Evolutionary conservation across 23 tunicate genomes (phyloP).

Genomic region (Corella eumyota): DNA sequence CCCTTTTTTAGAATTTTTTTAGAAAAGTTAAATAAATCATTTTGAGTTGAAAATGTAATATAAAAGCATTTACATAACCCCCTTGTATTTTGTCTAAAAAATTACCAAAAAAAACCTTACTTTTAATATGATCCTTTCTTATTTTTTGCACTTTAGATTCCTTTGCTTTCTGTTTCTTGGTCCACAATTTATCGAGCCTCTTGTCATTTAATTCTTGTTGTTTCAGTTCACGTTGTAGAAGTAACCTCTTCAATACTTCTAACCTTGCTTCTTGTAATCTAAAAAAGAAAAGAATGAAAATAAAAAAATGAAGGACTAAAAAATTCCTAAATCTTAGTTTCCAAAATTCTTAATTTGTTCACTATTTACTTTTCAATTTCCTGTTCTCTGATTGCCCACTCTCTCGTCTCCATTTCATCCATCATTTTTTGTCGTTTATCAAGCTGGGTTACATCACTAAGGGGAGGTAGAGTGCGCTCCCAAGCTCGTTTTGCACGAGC

Average conservation of each 20-base stretch:
- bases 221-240: slow-evolving; percentile 67
- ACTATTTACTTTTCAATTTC: slow-evolving; percentile 81
- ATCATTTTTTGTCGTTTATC: slow-evolving; percentile 91
- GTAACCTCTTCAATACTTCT: slow-evolving; percentile 60
- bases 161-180: slow-evolving; percentile 59
- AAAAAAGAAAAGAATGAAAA: background rate
- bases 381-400: slow-evolving; percentile 82
- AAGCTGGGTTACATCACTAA: slow-evolving; percentile 77
- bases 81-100: no score
- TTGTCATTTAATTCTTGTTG: slow-evolving; percentile 89
- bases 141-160: slow-evolving; percentile 79
- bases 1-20: no score
- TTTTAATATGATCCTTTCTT: slow-evolving; percentile 78
- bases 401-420: slow-evolving; percentile 96
- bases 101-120: slow-evolving; percentile 15
- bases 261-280: slow-evolving; percentile 84
- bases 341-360: background rate
- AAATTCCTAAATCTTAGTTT: background rate
- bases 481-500: slow-evolving; percentile 98
- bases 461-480: slow-evolving; percentile 94
- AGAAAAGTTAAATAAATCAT: no score
- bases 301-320: background rate
- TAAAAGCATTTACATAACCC: no score
- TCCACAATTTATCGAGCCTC: slow-evolving; percentile 81
- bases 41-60: no score